These are phyloP conservation scores for Apogon hyalosoma DNA, from an alignment of 2,797 vertebrate genomes.

Conservation along the genomic window DNA sequence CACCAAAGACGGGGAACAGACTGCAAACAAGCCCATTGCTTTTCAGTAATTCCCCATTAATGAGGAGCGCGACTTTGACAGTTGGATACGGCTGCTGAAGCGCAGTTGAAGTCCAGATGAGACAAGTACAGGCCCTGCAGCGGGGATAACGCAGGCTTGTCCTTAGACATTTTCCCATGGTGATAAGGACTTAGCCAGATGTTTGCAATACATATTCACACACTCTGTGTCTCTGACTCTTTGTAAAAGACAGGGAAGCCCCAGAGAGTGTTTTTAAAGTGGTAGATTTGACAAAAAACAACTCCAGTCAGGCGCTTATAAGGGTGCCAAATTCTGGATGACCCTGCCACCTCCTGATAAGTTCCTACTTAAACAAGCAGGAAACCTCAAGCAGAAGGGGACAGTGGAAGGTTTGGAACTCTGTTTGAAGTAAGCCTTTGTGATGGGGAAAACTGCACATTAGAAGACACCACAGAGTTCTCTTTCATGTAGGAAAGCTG, in stretches of 20 bases:
- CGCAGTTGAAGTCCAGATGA: slow-evolving; percentile 46
- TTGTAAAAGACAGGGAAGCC: slow-evolving; percentile 15
- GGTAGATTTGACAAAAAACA: slow-evolving; percentile 9
- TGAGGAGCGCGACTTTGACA: slow-evolving; percentile 42
- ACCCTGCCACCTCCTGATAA: slow-evolving; percentile 35
- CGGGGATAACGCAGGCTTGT: slow-evolving; percentile 48
- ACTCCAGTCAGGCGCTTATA: slow-evolving; percentile 35
- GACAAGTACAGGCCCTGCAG: slow-evolving; percentile 33
- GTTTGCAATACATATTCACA: slow-evolving; percentile 57
- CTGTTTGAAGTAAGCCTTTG: slow-evolving; percentile 68
- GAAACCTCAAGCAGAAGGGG: slow-evolving; percentile 22
- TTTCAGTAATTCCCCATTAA: slow-evolving; percentile 50
- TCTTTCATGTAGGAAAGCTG: slow-evolving; percentile 79
- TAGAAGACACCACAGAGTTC: slow-evolving; percentile 71
- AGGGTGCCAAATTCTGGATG: slow-evolving; percentile 33
- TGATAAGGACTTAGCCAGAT: slow-evolving; percentile 76
- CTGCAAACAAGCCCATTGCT: slow-evolving; percentile 15
- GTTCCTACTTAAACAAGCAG: slow-evolving; percentile 32
- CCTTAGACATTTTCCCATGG: slow-evolving; percentile 72
- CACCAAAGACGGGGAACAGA: slow-evolving; percentile 19
- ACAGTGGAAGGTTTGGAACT: slow-evolving; percentile 49
- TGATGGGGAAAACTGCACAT: slow-evolving; percentile 64
- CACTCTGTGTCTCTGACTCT: slow-evolving; percentile 3
- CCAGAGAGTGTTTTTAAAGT: slow-evolving; percentile 7
- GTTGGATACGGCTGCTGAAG: slow-evolving; percentile 34